Evolutionary conservation across 2,113 vertebrate species (phyloP).

Genomic region (Dipodomys merriami): DNA sequence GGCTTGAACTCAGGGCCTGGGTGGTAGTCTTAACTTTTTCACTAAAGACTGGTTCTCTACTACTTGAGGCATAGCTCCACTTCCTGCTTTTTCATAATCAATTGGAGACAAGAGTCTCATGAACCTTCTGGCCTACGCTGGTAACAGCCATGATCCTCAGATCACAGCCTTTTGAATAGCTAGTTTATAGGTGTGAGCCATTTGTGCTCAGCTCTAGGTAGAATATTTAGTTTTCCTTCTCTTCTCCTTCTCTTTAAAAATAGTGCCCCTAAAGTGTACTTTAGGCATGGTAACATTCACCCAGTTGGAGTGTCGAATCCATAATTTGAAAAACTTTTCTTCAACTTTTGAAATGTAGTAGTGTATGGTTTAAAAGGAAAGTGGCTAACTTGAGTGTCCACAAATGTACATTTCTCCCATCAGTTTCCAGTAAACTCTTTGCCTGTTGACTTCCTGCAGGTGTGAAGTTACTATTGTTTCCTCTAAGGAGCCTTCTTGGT

Average conservation of each 20-base stretch:
- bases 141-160: no score
- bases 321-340: constrained; percentile 36
- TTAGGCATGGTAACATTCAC: constrained; percentile 34
- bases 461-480: background rate
- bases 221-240: background rate
- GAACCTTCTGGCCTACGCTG: no score
- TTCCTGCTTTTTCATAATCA: no score
- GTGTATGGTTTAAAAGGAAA: constrained; percentile 33
- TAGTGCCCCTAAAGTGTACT: background rate
- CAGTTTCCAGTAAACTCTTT: background rate
- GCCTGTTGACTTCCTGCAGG: background rate
- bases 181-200: no score
- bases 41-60: no score
- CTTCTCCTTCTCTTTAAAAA: background rate
- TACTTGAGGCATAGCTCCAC: no score
- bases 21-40: no score
- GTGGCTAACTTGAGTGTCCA: background rate
- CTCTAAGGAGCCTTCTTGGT: background rate
- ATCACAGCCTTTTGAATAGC: no score
- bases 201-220: background rate
- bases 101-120: no score
- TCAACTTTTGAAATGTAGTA: background rate
- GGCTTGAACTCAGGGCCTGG: no score
- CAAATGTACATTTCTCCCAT: background rate
- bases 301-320: constrained; percentile 17